A percentile compares a stretch with the other conserved stretches of the same genome.
phyloP scores from a whole-genome alignment of 53 echinoderm and acorn worm species.

The Apostichopus leukothele region DNA sequence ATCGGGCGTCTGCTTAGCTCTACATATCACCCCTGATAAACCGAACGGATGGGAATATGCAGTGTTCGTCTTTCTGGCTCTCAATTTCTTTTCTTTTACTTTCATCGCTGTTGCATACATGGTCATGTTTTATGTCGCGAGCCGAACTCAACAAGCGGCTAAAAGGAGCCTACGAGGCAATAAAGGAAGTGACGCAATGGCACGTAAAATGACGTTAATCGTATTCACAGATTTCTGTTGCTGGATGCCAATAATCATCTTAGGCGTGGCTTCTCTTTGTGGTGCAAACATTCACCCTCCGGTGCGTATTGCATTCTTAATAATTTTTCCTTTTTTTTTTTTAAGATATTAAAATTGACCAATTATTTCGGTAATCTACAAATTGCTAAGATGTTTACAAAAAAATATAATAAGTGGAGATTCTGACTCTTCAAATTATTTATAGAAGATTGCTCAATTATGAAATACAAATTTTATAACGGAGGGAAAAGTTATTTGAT shows the following conservation, averaged over 20 bases:
- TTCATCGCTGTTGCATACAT: slow-evolving; percentile 80
- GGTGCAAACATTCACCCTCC: slow-evolving; percentile 76
- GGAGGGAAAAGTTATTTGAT: no score
- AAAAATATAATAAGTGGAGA: no score
- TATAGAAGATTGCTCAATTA: no score
- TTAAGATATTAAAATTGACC: no score
- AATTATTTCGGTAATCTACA: no score
- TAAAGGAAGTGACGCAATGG: slow-evolving; percentile 86
- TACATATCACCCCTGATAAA: slow-evolving; percentile 84
- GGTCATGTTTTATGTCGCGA: slow-evolving; percentile 92
- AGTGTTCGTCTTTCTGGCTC: slow-evolving; percentile 79
- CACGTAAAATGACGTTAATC: slow-evolving; percentile 88
- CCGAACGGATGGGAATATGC: slow-evolving; percentile 93
- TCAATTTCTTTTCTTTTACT: slow-evolving; percentile 83
- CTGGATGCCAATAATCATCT: slow-evolving; percentile 93
- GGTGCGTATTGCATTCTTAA: slow-evolving; percentile 49
- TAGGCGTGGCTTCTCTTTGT: slow-evolving; percentile 80
- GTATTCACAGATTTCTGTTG: slow-evolving; percentile 93
- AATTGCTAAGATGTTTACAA: no score
- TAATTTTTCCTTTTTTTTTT: no score
- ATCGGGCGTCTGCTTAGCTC: slow-evolving; percentile 90
- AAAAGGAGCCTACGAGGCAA: slow-evolving; percentile 65
- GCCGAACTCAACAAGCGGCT: slow-evolving; percentile 84
- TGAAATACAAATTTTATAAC: no score
- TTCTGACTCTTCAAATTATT: no score